Percentiles rank a stretch among this genome's conserved stretches.
phyloP scores from a whole-genome alignment of 2,113 vertebrate species.

The Psephotus haematonotus region DNA sequence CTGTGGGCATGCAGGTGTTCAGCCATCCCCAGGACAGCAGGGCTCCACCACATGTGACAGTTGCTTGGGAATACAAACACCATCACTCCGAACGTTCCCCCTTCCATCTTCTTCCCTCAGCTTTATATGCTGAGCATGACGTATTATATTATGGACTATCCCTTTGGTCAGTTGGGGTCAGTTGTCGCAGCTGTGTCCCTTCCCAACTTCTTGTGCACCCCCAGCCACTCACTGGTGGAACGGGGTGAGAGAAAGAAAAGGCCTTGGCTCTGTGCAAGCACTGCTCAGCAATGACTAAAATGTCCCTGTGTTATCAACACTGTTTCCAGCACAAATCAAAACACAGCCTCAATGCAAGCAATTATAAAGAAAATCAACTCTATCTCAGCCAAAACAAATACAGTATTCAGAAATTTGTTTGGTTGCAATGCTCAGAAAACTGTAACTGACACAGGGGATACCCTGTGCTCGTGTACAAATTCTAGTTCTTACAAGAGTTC shows the following conservation, averaged over 20 bases:
- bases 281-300: not conserved
- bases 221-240: not conserved
- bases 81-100: not conserved
- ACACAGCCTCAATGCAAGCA: fast-evolving
- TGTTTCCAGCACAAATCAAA: not conserved
- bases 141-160: not conserved
- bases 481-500: not conserved
- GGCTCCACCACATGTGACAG: not conserved
- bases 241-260: not conserved
- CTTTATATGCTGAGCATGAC: not conserved
- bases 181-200: not conserved
- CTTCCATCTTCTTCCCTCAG: not conserved
- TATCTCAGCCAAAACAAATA: not conserved
- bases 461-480: fast-evolving
- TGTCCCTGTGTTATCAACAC: not conserved
- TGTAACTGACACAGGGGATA: not conserved
- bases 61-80: not conserved
- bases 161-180: not conserved
- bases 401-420: not conserved
- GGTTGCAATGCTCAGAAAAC: not conserved
- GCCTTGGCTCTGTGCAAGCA: not conserved
- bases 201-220: not conserved
- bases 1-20: fast-evolving
- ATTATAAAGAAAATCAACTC: not conserved
- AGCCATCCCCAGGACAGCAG: not conserved